Percentiles rank a stretch among this genome's conserved stretches.
These are phyloP conservation scores for Eupeodes luniger DNA, from an alignment of 2,888 invertebrate genomes.

Conservation along the genomic window DNA sequence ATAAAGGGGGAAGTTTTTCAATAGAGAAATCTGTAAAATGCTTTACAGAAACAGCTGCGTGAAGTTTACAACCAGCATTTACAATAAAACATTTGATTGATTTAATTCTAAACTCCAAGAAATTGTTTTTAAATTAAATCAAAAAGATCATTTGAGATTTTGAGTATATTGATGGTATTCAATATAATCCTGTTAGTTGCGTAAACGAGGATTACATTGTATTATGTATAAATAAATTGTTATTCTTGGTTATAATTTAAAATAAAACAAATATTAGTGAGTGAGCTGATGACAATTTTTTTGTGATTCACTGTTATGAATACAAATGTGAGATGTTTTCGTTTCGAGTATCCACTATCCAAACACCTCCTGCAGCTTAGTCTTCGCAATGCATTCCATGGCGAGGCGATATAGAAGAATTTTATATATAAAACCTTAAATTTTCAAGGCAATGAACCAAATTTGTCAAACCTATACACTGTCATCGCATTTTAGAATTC, in stretches of 20 bases:
- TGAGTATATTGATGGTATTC: too few species aligned
- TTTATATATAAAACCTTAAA: not conserved
- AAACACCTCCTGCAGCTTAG: slow-evolving; percentile 37
- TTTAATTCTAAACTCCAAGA: too few species aligned
- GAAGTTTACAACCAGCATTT: not conserved
- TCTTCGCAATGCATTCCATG: slow-evolving; percentile 20
- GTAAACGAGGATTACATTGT: too few species aligned
- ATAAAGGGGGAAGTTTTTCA: slow-evolving; percentile 49
- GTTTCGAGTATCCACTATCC: not conserved
- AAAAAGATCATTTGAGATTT: too few species aligned
- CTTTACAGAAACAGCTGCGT: slow-evolving; percentile 42
- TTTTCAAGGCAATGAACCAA: slow-evolving; percentile 33
- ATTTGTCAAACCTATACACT: slow-evolving; percentile 18
- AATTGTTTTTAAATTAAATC: too few species aligned
- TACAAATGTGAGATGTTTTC: not conserved
- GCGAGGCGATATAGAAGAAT: slow-evolving; percentile 19
- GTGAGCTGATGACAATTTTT: not conserved
- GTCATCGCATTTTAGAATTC: not conserved
- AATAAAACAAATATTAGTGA: not conserved
- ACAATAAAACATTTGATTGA: not conserved
- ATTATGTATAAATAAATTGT: too few species aligned
- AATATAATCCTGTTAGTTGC: too few species aligned
- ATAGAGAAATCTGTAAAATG: slow-evolving; percentile 51
- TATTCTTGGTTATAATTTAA: too few species aligned
- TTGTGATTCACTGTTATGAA: not conserved